A percentile compares a stretch with the other conserved stretches of the same genome.
Evolutionary conservation across 1,140 invertebrate genomes (phyloP).

Genomic region (Listronotus oregonensis): DNA sequence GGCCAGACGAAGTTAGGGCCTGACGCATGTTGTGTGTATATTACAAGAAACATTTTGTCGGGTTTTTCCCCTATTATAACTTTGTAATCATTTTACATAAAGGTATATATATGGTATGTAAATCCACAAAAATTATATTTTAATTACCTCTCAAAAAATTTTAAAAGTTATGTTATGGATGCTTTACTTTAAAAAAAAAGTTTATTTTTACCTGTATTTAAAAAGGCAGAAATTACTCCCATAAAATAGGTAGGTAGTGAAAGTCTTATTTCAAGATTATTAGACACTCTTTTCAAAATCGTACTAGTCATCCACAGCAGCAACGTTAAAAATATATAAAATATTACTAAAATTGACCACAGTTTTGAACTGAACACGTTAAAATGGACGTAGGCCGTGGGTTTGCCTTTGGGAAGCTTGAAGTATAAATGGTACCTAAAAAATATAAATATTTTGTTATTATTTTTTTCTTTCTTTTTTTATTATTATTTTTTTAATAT

Average conservation of each 20-base stretch:
- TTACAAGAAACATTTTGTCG: too few relatives aligned
- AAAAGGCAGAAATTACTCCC: conserved; percentile 43
- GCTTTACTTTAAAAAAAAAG: too few relatives aligned
- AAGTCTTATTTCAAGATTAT: conserved; percentile 32
- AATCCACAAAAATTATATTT: too few relatives aligned
- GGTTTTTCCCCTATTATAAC: too few relatives aligned
- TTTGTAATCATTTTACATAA: too few relatives aligned
- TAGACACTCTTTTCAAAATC: conserved; percentile 27
- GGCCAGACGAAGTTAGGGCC: too few relatives aligned
- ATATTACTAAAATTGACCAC: conserved; percentile 37
- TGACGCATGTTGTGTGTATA: too few relatives aligned
- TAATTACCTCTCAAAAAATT: too few relatives aligned
- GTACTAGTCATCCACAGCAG: conserved; percentile 40
- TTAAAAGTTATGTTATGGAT: too few relatives aligned
- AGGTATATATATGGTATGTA: too few relatives aligned
- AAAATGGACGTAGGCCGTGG: conserved; percentile 40
- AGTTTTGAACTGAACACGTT: conserved; percentile 38
- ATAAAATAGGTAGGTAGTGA: conserved; percentile 47
- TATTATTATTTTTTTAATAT: conserved; percentile 9
- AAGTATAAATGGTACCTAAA: conserved; percentile 47
- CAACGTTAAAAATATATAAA: conserved; percentile 40
- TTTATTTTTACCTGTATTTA: conserved; percentile 47
- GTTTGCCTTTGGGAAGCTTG: conserved; percentile 39
- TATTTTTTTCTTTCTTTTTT: not conserved
- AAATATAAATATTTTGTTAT: not conserved